These are phyloP conservation scores for Stratiomys singularior DNA, from an alignment of 2,888 invertebrate genomes.

Conservation along the genomic window DNA sequence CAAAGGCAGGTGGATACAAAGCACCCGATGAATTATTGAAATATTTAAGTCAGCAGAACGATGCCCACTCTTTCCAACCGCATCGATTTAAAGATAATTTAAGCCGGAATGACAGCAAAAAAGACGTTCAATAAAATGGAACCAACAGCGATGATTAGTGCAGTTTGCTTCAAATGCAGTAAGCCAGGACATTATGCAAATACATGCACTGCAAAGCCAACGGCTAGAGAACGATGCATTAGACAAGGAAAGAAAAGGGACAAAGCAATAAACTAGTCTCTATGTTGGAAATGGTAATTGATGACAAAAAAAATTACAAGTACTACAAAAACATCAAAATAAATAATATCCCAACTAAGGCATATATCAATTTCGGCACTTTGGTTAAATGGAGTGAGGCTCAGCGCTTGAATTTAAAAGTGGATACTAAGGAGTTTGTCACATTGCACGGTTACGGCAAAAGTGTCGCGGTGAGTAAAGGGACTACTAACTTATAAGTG, in stretches of 20 bases:
- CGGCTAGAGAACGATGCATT: background rate
- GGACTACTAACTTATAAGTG: background rate
- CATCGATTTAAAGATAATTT: background rate
- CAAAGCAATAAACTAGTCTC: background rate
- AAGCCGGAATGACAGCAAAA: background rate
- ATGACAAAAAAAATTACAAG: background rate
- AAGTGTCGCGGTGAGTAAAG: background rate
- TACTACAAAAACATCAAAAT: background rate
- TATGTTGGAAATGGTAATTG: background rate
- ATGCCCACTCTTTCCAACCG: background rate
- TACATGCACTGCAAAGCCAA: constrained; percentile 13
- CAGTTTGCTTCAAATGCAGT: constrained; percentile 29
- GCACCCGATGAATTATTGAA: constrained; percentile 31
- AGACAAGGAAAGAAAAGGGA: background rate
- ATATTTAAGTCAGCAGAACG: constrained; percentile 37
- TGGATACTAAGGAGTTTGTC: background rate
- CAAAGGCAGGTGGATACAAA: constrained; percentile 13
- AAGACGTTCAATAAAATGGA: background rate
- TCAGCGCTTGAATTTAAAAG: background rate
- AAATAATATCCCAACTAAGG: constrained; percentile 14
- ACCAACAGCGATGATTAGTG: background rate
- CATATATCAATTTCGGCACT: constrained; percentile 49
- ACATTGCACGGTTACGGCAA: constrained; percentile 9
- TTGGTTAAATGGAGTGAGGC: constrained; percentile 46
- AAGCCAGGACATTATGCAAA: constrained; percentile 40